A percentile compares a stretch with the other conserved stretches of the same genome.
Evolutionary conservation across 2,888 invertebrate genomes (phyloP).

Genomic region (Syritta pipiens): DNA sequence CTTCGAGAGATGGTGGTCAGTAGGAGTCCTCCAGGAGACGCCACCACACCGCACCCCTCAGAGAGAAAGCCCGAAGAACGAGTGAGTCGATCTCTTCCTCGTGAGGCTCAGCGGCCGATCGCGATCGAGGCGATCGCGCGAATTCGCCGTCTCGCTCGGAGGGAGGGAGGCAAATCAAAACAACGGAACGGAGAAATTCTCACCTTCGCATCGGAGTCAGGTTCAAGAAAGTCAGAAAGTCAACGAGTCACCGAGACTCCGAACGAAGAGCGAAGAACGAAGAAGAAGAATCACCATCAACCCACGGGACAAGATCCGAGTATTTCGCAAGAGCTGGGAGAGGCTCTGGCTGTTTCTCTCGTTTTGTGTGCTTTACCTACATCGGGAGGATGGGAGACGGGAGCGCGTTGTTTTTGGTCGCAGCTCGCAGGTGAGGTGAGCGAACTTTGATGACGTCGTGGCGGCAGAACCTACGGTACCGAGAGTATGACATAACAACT

Average conservation of each 20-base stretch:
- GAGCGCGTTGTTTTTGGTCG: slow-evolving; percentile 20
- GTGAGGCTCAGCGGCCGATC: neutral
- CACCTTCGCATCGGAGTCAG: slow-evolving; percentile 44
- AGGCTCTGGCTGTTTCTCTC: neutral
- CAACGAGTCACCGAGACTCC: slow-evolving; percentile 21
- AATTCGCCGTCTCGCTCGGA: too few species aligned
- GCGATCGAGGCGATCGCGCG: slow-evolving; percentile 47
- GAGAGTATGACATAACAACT: slow-evolving; percentile 62
- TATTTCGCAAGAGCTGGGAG: slow-evolving; percentile 32
- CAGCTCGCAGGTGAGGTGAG: slow-evolving; percentile 59
- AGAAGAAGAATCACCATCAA: slow-evolving; percentile 51
- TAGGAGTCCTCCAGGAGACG: slow-evolving; percentile 40
- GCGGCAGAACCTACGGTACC: slow-evolving; percentile 51
- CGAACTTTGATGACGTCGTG: slow-evolving; percentile 66
- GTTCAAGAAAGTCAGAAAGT: slow-evolving; percentile 58
- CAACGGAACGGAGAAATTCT: slow-evolving; percentile 27
- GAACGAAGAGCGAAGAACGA: slow-evolving; percentile 17
- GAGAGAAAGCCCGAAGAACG: slow-evolving; percentile 24
- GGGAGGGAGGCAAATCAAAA: slow-evolving; percentile 33
- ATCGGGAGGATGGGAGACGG: neutral
- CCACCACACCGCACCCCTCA: neutral
- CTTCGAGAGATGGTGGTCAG: slow-evolving; percentile 53
- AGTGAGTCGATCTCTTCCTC: slow-evolving; percentile 34
- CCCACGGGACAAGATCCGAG: slow-evolving; percentile 9
- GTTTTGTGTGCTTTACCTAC: slow-evolving; percentile 3